phyloP scores from a whole-genome alignment of 2,797 vertebrate species.

The Gymnopithys bicolor region DNA sequence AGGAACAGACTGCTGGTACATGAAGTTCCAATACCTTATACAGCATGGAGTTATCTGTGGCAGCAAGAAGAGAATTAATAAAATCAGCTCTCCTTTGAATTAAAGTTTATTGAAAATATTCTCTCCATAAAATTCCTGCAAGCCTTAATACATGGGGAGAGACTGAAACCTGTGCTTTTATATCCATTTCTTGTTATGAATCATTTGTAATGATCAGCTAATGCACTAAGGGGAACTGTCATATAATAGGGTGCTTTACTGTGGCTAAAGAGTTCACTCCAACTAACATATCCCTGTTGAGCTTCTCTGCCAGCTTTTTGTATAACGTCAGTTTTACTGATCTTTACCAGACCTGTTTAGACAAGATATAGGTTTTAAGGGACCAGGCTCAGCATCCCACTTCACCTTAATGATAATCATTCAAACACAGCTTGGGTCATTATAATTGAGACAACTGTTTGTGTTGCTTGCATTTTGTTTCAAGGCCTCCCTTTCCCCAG shows the following conservation, averaged over 20 bases:
- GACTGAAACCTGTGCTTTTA: not conserved
- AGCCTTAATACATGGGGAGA: not conserved
- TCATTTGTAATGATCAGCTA: slow-evolving; percentile 4
- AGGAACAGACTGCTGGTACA: not conserved
- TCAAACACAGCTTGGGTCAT: not conserved
- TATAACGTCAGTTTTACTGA: not conserved
- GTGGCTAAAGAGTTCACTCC: not conserved
- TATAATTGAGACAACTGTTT: not conserved
- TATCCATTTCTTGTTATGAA: not conserved
- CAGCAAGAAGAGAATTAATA: not conserved
- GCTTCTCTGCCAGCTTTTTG: not conserved
- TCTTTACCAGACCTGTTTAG: not conserved
- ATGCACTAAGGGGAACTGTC: not conserved
- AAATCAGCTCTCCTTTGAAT: not conserved
- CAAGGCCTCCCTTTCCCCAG: not conserved
- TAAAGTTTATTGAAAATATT: not conserved
- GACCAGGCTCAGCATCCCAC: not conserved
- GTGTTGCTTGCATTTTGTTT: not conserved
- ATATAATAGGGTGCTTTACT: not conserved
- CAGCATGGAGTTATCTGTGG: not conserved
- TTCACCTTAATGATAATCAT: not conserved
- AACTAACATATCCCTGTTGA: not conserved
- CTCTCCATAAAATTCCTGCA: not conserved
- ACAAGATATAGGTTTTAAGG: not conserved
- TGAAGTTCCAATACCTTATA: not conserved